Base-by-base conservation (phyloP, 2,797 vertebrate species). In the Myripristis murdjan region DNA sequence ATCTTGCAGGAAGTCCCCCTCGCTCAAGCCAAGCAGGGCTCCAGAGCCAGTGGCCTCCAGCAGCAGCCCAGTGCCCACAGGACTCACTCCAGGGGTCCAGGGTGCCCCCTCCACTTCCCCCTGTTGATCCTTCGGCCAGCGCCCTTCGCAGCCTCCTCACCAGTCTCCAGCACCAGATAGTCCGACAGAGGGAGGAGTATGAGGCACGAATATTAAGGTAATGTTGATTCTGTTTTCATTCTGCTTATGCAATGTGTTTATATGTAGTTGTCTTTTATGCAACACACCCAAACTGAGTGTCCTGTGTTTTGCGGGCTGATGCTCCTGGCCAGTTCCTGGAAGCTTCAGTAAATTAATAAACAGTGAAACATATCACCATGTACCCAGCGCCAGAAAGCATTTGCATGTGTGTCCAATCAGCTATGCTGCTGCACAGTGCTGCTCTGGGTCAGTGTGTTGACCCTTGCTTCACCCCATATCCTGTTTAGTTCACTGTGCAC, bases 141-240 rank as follows among this genome's bases (percentile, higher is more conserved):
- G 88, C 91, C 43, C 87, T 92, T 0, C 91, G 91, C 47, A 91
- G 91, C 82, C 71, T 94, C 59, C 90, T 94, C 64, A 91, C 90
- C 10, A 77, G 83, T 77, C 87, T 94, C 46, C 91, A 93, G 58
- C 93, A 94, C 82, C 92, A 94, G 76, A 93, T 94, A 35, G 55
- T 77, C 43, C 80, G 84, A 23, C 93, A 94, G 82, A 84, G 90
- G 70, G 89, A 91, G 28, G 90, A 91, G 65, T 94, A 94, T 1
- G 93, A 93, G 64, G 75, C 73, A 6, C 85, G 86, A 20, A 92
- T 94, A 63, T 76, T 79, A 79, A 92, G 93, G 93, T 94, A 84
- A 41, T 6, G 31, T 31, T 24, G 1, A 5, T 4, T 61, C 22
- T n/a, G 3, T 14, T 68, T 56, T 22, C 18, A 22, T 67, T 58